Conservation (phyloP, 2,888 invertebrate genomes). For the Drosophila pseudotalamancana region DNA sequence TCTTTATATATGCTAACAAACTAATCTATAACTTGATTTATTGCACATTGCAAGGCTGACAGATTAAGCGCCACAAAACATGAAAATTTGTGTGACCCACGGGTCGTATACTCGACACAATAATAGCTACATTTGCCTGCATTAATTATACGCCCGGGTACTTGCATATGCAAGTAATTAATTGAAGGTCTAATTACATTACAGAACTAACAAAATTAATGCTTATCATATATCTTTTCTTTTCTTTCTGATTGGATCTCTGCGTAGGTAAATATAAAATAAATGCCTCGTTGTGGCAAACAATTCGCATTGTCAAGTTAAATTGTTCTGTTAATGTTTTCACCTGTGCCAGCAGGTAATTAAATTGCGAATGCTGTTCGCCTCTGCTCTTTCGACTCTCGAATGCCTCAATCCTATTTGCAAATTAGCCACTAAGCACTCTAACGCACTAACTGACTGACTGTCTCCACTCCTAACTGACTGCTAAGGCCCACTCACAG, state of each 20-base stretch:
- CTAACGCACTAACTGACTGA: slow-evolving; percentile 53
- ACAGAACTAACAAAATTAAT: not conserved
- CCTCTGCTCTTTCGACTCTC: slow-evolving; percentile 2
- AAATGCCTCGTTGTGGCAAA: not conserved
- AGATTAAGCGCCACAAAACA: not conserved
- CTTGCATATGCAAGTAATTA: not conserved
- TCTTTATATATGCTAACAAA: too few species aligned
- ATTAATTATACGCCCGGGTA: slow-evolving; percentile 5
- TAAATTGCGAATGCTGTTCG: slow-evolving; percentile 42
- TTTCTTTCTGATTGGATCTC: not conserved
- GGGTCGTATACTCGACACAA: slow-evolving; percentile 38
- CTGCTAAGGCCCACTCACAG: slow-evolving; percentile 25
- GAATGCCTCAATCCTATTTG: slow-evolving; percentile 51
- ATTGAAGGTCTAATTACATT: not conserved
- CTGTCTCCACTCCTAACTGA: slow-evolving; percentile 1
- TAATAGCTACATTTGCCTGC: slow-evolving; percentile 24
- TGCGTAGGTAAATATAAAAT: not conserved
- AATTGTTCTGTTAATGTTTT: slow-evolving; percentile 1
- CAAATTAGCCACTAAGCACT: slow-evolving; percentile 64
- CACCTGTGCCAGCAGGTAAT: slow-evolving; percentile 14
- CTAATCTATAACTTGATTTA: slow-evolving; percentile 3
- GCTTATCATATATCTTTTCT: not conserved
- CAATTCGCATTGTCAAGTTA: slow-evolving; percentile 1
- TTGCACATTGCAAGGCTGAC: not conserved
- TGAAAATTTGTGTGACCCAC: slow-evolving; percentile 16